These are phyloP conservation scores for Oplegnathus fasciatus DNA, from an alignment of 2,113 vertebrate species.

Conservation along the genomic window DNA sequence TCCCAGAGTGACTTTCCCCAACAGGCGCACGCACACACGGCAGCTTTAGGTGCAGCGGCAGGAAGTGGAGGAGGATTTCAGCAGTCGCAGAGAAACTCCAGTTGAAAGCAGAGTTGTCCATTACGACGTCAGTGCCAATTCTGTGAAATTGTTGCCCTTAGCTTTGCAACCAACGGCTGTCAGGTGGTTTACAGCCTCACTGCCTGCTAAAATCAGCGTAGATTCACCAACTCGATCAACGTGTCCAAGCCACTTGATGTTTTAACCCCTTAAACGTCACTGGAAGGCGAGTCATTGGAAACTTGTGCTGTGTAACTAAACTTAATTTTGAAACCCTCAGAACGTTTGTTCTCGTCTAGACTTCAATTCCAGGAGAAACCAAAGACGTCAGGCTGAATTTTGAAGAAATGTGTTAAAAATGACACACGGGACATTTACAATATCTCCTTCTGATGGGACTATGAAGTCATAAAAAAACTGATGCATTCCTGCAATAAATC, in stretches of 20 bases:
- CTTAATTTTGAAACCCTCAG: background rate
- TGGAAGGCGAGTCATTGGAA: background rate
- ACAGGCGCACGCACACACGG: background rate
- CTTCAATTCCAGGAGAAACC: background rate
- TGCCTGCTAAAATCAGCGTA: background rate
- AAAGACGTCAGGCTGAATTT: background rate
- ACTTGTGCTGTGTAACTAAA: background rate
- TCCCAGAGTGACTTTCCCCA: conserved; percentile 48
- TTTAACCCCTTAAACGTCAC: background rate
- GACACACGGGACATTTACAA: too few relatives aligned
- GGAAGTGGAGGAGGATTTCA: conserved; percentile 59
- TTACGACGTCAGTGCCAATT: background rate
- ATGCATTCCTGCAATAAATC: too few relatives aligned
- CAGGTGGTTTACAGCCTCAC: conserved; percentile 8
- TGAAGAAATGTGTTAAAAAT: background rate
- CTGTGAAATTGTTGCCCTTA: conserved; percentile 20
- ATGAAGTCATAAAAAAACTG: too few relatives aligned
- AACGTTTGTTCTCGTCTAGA: background rate
- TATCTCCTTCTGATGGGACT: too few relatives aligned
- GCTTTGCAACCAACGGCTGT: conserved; percentile 11
- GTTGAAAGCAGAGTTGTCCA: conserved; percentile 21
- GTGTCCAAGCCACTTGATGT: background rate
- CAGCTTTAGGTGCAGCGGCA: conserved; percentile 35
- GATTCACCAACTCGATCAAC: background rate
- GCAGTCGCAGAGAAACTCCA: conserved; percentile 23